Evolutionary conservation across 2,888 invertebrate genomes (phyloP).

Genomic region (Bellardia bayeri): DNA sequence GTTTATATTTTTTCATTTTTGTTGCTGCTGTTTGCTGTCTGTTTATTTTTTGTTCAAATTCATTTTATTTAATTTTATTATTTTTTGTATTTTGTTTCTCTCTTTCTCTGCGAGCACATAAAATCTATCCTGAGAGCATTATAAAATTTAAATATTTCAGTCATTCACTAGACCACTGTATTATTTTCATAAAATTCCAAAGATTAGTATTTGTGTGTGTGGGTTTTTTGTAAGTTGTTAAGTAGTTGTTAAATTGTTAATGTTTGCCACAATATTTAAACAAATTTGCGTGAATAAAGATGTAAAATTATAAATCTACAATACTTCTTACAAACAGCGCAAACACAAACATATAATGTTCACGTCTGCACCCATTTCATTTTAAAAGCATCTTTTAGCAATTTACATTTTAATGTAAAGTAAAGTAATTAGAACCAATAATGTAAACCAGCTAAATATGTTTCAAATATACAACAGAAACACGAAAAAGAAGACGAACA

Average conservation of each 20-base stretch:
- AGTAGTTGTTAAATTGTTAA: slow-evolving; percentile 28
- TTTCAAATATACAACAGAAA: slow-evolving; percentile 13
- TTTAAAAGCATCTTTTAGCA: neutral
- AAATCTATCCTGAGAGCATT: slow-evolving; percentile 22
- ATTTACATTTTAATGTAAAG: slow-evolving; percentile 12
- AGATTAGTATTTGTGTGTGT: neutral
- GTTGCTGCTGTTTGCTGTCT: too few relatives aligned
- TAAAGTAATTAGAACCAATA: slow-evolving; percentile 35
- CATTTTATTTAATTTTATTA: slow-evolving; percentile 49
- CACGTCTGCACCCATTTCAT: neutral
- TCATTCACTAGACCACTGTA: slow-evolving; percentile 1
- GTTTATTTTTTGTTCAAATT: slow-evolving; percentile 30
- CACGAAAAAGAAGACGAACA: neutral
- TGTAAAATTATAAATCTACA: neutral
- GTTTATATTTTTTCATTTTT: slow-evolving; percentile 18
- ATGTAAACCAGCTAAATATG: slow-evolving; percentile 16
- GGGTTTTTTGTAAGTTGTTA: neutral
- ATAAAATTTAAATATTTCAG: slow-evolving; percentile 40
- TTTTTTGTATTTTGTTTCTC: neutral
- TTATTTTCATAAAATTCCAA: slow-evolving; percentile 20
- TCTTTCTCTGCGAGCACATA: slow-evolving; percentile 8
- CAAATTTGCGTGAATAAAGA: slow-evolving; percentile 28
- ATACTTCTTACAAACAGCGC: neutral
- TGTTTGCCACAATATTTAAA: slow-evolving; percentile 41
- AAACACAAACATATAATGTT: neutral